Evolutionary conservation across 2,113 vertebrate species (phyloP).

Genomic region (Petromus typicus): DNA sequence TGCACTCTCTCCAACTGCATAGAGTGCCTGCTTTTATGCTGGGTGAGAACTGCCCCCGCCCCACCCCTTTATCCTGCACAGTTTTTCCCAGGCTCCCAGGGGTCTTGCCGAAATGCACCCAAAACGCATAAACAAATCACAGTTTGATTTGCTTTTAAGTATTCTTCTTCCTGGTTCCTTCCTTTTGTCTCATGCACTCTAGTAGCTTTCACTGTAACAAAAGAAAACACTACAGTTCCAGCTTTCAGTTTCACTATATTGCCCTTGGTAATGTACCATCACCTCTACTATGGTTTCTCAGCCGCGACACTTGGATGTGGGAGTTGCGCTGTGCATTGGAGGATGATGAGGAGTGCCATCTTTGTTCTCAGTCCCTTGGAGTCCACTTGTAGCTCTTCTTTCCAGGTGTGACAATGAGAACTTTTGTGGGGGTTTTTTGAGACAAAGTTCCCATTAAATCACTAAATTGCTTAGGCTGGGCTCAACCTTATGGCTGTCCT

Average conservation of each 20-base stretch:
- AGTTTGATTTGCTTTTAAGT: conserved; percentile 24
- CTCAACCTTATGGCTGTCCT: neutral
- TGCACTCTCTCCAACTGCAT: neutral
- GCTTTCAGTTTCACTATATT: neutral
- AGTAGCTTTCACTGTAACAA: neutral
- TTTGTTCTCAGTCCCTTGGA: neutral
- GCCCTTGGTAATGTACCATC: neutral
- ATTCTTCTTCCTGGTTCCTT: neutral
- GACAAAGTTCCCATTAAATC: neutral
- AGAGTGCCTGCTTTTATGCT: neutral
- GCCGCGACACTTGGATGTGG: too few species aligned
- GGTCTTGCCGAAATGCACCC: neutral
- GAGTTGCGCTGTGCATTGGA: neutral
- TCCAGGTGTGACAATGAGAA: neutral
- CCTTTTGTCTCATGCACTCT: neutral
- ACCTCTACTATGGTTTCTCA: neutral
- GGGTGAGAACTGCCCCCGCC: neutral
- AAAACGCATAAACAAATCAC: neutral
- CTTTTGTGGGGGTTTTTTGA: neutral
- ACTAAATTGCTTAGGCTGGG: neutral
- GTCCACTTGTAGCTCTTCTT: neutral
- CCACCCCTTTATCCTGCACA: neutral
- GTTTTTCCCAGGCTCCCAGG: neutral
- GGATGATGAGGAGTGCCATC: neutral
- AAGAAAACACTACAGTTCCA: neutral